phyloP scores from a whole-genome alignment of 2,888 invertebrate species.

The Synergus laeviventris region DNA sequence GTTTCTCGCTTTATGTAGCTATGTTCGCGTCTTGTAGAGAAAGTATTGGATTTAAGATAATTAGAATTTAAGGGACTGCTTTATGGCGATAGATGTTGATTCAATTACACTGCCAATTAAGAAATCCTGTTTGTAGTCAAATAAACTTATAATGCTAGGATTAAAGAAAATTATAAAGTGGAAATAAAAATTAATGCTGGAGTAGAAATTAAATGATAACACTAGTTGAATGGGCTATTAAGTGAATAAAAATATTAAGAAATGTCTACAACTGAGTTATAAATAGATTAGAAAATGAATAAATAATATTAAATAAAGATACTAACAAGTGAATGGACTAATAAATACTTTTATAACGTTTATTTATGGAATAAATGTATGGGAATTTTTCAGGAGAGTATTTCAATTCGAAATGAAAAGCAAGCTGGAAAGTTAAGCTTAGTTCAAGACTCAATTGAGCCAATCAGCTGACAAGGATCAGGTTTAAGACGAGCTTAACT shows the following conservation, averaged over 20 bases:
- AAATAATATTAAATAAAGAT: neutral
- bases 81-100: conserved; percentile 5
- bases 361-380: conserved; percentile 12
- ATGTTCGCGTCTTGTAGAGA: conserved; percentile 17
- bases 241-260: too few species aligned
- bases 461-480: conserved; percentile 35
- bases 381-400: neutral
- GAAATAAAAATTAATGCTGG: neutral
- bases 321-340: neutral
- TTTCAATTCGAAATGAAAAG: conserved; percentile 25
- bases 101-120: conserved; percentile 23
- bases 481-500: conserved; percentile 36
- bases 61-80: conserved; percentile 27
- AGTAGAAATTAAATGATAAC: neutral
- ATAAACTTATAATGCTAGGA: neutral
- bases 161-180: too few species aligned
- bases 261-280: too few species aligned
- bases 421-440: conserved; percentile 14
- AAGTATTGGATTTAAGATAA: conserved; percentile 37
- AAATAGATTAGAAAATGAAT: too few species aligned
- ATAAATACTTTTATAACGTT: conserved; percentile 5
- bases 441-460: conserved; percentile 39
- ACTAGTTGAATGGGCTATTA: neutral
- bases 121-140: conserved; percentile 23
- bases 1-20: conserved; percentile 13